Evolutionary conservation across 2,888 invertebrate species (phyloP).

Genomic region (Malthinus flaveolus): DNA sequence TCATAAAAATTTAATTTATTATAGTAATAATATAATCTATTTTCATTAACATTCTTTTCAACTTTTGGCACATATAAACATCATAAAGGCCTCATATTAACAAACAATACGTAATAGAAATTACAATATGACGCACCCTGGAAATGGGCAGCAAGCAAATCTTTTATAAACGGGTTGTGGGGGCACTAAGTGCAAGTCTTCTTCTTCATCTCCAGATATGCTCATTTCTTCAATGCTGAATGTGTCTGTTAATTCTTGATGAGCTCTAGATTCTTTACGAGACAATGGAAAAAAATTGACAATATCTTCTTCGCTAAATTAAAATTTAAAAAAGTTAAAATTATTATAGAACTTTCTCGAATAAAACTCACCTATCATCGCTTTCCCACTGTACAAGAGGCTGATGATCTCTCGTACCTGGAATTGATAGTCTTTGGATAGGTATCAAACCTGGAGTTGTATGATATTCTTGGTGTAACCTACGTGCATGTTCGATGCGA

Average conservation of each 20-base stretch:
- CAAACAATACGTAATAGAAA: slow-evolving; percentile 8
- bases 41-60: not conserved
- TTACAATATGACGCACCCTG: slow-evolving; percentile 43
- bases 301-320: slow-evolving; percentile 57
- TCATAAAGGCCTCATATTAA: slow-evolving; percentile 25
- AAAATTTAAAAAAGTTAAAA: slow-evolving; percentile 10
- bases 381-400: slow-evolving; percentile 64
- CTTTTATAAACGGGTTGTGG: slow-evolving; percentile 52
- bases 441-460: slow-evolving; percentile 54
- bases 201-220: slow-evolving; percentile 59
- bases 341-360: not conserved
- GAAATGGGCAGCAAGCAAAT: slow-evolving; percentile 52
- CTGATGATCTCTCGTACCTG: slow-evolving; percentile 58
- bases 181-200: slow-evolving; percentile 55
- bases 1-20: not conserved
- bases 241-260: slow-evolving; percentile 63
- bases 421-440: slow-evolving; percentile 58
- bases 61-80: slow-evolving; percentile 26
- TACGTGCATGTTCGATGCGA: slow-evolving; percentile 53
- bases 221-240: slow-evolving; percentile 66
- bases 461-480: slow-evolving; percentile 55
- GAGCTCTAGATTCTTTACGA: slow-evolving; percentile 51
- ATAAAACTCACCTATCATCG: slow-evolving; percentile 55
- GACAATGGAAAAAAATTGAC: slow-evolving; percentile 58
- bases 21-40: not conserved